Conservation (phyloP, 2,888 invertebrate species). For the Eurytoma adleriae region DNA sequence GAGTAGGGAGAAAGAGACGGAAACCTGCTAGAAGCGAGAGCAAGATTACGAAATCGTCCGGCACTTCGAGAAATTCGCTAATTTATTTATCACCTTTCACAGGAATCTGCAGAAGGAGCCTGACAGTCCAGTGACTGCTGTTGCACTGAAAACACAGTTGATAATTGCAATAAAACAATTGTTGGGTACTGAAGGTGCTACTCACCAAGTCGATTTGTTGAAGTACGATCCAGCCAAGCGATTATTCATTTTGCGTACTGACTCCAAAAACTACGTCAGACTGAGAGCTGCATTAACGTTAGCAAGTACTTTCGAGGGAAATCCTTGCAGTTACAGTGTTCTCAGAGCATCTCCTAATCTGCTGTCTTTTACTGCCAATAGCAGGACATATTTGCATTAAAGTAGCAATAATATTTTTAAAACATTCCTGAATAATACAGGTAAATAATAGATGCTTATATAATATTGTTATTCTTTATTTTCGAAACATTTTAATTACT, state of each 20-base stretch:
- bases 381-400: slow-evolving; percentile 68
- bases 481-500: not conserved
- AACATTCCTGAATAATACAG: slow-evolving; percentile 11
- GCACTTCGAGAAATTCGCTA: slow-evolving; percentile 9
- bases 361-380: slow-evolving; percentile 67
- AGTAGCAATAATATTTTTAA: slow-evolving; percentile 34
- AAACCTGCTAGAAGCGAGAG: slow-evolving; percentile 21
- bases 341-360: slow-evolving; percentile 77
- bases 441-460: slow-evolving; percentile 1
- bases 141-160: slow-evolving; percentile 80
- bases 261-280: slow-evolving; percentile 78
- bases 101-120: slow-evolving; percentile 76
- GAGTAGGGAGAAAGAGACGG: slow-evolving; percentile 30
- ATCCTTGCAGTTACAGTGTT: slow-evolving; percentile 78
- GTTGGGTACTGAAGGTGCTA: slow-evolving; percentile 80
- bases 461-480: not conserved
- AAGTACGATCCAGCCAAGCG: slow-evolving; percentile 77
- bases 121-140: slow-evolving; percentile 75
- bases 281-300: slow-evolving; percentile 80
- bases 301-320: slow-evolving; percentile 75
- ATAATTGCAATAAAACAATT: slow-evolving; percentile 77
- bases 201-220: slow-evolving; percentile 78
- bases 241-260: slow-evolving; percentile 79
- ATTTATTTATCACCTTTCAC: slow-evolving; percentile 61
- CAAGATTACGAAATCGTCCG: slow-evolving; percentile 44